Conservation (phyloP, 2,113 vertebrate genomes). For the Peromyscus leucopus region DNA sequence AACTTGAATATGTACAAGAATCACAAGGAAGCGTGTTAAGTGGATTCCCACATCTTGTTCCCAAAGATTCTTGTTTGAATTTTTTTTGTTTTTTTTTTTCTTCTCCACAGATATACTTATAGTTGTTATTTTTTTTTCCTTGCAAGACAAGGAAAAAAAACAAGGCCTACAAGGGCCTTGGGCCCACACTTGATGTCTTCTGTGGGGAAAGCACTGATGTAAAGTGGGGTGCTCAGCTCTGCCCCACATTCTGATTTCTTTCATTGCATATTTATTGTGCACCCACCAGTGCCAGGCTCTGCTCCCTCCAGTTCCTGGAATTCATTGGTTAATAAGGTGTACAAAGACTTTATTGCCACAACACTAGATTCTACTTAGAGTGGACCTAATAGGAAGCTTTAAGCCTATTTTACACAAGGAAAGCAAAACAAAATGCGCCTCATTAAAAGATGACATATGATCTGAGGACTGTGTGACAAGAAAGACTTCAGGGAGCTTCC, state of each 20-base stretch:
- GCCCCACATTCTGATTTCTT: neutral
- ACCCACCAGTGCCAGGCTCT: neutral
- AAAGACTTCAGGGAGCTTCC: neutral
- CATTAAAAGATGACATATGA: neutral
- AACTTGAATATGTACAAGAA: neutral
- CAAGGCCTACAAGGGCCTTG: neutral
- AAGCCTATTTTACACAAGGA: slow-evolving; percentile 14
- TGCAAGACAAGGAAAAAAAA: slow-evolving; percentile 3
- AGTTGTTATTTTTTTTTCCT: neutral
- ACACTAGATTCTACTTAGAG: neutral
- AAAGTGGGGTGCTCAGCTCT: neutral
- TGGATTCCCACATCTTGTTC: neutral
- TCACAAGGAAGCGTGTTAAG: slow-evolving; percentile 8
- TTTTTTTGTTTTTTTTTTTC: neutral
- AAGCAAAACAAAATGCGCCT: neutral
- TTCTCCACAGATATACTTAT: neutral
- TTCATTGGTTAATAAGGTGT: neutral
- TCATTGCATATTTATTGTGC: neutral
- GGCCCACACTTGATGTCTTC: neutral
- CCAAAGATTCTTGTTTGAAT: neutral
- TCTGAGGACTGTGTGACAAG: neutral
- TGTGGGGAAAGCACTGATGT: neutral
- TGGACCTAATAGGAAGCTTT: neutral
- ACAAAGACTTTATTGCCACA: neutral
- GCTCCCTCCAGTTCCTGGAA: neutral